A percentile compares a stretch with the other conserved stretches of the same genome.
These are phyloP conservation scores for Spinus pinus DNA, from an alignment of 2,797 vertebrate genomes.

Conservation along the genomic window DNA sequence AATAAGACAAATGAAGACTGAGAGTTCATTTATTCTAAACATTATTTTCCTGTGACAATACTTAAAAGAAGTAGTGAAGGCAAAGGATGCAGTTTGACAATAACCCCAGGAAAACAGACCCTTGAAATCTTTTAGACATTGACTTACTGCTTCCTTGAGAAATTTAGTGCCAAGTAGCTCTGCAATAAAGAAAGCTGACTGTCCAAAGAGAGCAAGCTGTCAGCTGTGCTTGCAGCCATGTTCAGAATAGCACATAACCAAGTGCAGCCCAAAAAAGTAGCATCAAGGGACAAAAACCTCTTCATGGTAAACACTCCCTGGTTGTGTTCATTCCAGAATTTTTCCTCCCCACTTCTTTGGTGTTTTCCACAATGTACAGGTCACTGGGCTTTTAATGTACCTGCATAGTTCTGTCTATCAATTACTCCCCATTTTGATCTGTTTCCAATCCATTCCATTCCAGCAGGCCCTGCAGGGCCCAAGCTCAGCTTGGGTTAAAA, in stretches of 20 bases:
- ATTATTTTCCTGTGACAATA: neutral
- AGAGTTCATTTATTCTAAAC: neutral
- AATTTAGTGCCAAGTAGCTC: neutral
- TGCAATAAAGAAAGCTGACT: neutral
- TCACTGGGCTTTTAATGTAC: neutral
- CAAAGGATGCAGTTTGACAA: neutral
- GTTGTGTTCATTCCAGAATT: neutral
- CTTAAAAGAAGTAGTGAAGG: neutral
- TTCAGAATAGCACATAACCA: neutral
- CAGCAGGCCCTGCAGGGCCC: neutral
- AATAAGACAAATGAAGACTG: neutral
- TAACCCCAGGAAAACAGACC: neutral
- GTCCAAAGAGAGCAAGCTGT: neutral
- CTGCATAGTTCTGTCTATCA: rapidly evolving
- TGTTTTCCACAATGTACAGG: neutral
- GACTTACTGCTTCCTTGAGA: neutral
- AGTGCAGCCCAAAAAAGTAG: neutral
- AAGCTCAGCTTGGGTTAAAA: neutral
- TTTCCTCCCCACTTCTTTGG: neutral
- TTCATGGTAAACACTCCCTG: neutral
- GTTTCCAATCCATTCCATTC: neutral
- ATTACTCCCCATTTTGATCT: neutral
- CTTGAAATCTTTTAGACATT: neutral
- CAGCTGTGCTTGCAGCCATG: neutral
- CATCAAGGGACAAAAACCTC: neutral